phyloP scores from a whole-genome alignment of 1,140 invertebrate species.

The Rhynchophorus ferrugineus region DNA sequence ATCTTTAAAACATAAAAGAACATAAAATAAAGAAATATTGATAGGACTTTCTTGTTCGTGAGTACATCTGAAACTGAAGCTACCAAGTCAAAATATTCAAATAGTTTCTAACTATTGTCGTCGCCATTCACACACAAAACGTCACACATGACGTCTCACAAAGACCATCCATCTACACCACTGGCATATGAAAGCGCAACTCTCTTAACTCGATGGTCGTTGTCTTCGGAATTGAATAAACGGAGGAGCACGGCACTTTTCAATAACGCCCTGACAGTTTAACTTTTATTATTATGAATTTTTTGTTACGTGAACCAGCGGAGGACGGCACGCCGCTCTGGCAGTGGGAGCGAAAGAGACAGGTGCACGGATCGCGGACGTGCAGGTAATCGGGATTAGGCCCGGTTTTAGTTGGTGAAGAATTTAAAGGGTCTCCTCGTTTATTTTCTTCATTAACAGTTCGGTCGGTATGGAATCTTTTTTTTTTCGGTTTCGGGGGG shows the following conservation, averaged over 20 bases:
- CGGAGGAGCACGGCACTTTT: conserved; percentile 8
- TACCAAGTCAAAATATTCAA: too few species aligned
- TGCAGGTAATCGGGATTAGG: conserved; percentile 30
- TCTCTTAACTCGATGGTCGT: too few species aligned
- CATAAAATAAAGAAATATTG: too few species aligned
- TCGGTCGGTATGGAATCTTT: conserved; percentile 22
- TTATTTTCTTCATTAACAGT: conserved; percentile 31
- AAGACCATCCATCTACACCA: too few species aligned
- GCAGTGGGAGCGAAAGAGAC: background rate
- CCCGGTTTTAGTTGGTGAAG: conserved; percentile 30
- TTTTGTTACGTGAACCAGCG: conserved; percentile 2
- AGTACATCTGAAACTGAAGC: too few species aligned
- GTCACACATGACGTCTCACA: too few species aligned
- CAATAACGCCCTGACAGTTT: conserved; percentile 21
- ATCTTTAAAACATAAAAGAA: too few species aligned
- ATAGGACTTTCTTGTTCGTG: too few species aligned
- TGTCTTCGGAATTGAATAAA: conserved; percentile 13
- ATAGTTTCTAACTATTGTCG: too few species aligned
- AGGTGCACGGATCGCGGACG: background rate
- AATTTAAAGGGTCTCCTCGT: conserved; percentile 31
- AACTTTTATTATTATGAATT: conserved; percentile 14
- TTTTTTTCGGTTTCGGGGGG: too few species aligned
- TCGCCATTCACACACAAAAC: too few species aligned
- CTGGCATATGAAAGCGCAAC: too few species aligned
- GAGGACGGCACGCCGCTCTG: background rate